phyloP scores from a whole-genome alignment of 35 echinoderm and acorn worm species.

The Apostichopus japonicus region DNA sequence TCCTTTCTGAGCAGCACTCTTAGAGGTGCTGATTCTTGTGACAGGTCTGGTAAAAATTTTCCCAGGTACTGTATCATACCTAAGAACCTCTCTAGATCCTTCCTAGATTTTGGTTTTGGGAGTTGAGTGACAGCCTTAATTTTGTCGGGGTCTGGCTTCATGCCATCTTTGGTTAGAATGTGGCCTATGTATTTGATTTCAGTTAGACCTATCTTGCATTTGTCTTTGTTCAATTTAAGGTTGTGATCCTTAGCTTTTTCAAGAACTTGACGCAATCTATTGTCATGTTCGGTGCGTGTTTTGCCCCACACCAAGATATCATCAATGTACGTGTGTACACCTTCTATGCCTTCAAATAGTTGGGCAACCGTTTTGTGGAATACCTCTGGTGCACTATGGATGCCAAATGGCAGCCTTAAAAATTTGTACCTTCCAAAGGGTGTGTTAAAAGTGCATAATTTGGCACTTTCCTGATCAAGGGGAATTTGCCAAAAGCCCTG shows the following conservation, averaged over 20 bases:
- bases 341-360: constrained; percentile 60
- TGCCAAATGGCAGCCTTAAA: constrained; percentile 67
- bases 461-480: constrained; percentile 66
- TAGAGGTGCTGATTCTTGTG: constrained; percentile 31
- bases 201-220: background rate
- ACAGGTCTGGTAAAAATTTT: too few relatives aligned
- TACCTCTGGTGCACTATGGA: too few relatives aligned
- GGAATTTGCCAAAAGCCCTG: constrained; percentile 75
- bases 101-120: background rate
- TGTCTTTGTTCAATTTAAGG: background rate
- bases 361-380: constrained; percentile 65
- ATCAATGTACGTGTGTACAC: background rate
- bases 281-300: background rate
- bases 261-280: background rate
- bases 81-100: background rate
- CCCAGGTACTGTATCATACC: background rate
- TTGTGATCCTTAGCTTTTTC: background rate
- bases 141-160: background rate
- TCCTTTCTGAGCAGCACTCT: constrained; percentile 57
- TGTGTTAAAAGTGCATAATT: constrained; percentile 73
- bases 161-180: background rate
- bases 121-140: background rate
- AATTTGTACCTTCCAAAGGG: constrained; percentile 80
- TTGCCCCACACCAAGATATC: background rate
- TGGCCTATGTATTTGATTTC: constrained; percentile 4